These are phyloP conservation scores for Aphis gossypii DNA, from an alignment of 1,140 invertebrate species.

Conservation along the genomic window DNA sequence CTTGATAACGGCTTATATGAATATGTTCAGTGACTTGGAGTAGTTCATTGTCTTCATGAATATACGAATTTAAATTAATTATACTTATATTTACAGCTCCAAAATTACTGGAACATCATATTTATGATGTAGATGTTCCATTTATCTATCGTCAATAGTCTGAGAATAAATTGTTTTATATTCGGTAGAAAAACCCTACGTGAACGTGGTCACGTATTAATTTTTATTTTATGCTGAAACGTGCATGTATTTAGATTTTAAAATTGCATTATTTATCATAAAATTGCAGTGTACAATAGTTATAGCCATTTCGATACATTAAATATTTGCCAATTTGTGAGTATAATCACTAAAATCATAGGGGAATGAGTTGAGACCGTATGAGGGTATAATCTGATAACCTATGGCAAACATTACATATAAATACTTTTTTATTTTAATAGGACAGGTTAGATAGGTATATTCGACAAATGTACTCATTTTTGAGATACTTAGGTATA, in stretches of 20 bases:
- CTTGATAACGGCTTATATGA: background rate
- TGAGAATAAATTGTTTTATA: background rate
- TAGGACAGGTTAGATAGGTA: background rate
- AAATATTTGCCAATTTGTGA: background rate
- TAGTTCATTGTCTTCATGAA: background rate
- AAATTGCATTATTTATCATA: too few species aligned
- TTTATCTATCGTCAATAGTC: background rate
- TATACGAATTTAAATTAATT: background rate
- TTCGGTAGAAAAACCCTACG: too few species aligned
- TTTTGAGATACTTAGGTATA: background rate
- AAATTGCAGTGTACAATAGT: background rate
- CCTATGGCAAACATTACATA: background rate
- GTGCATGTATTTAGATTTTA: background rate
- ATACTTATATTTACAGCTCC: background rate
- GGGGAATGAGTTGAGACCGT: background rate
- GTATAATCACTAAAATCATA: background rate
- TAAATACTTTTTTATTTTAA: background rate
- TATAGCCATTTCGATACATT: background rate
- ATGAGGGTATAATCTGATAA: background rate
- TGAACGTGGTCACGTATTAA: background rate
- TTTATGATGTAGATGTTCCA: background rate
- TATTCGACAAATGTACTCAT: background rate
- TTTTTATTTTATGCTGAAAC: background rate
- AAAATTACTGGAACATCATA: background rate
- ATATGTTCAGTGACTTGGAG: background rate